Evolutionary conservation across 2,888 invertebrate species (phyloP), one percentile per base, ranked within the genome.

Genomic region (Mythimna loreyi): DNA sequence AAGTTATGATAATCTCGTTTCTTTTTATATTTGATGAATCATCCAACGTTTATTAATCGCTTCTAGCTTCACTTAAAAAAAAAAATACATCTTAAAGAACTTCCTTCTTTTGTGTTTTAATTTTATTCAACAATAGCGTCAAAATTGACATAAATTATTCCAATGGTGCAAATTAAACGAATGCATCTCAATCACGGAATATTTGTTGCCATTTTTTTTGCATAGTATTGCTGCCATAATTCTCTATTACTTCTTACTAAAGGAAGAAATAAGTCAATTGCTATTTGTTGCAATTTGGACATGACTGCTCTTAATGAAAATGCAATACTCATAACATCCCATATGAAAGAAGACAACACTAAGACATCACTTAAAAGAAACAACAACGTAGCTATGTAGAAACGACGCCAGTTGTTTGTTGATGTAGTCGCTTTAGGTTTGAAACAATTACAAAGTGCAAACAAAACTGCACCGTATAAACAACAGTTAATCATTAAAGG

Each of bases 241-340:
- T 75, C 73, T 3, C 73, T 45, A 40, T 73, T 73, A 47, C 69
- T 47, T 19, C 69, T 61, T 0, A 73, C 69, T 19, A 61, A 47
- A 7, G 73, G 73, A 5, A 73, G 60, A 60, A 73, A 73, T 11
- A 73, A 0, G 2, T 4, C 21, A 23, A 73, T 73, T 8, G 60
- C 30, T 43, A 73, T 40, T 11, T 76, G 73, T 57, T 73, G 73
- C 45, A 73, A 40, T 28, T 73, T 73, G 11, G 73, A 76, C 73
- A 73, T 56, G 9, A 73, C 70, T 21, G 73, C 73, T 52, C 77
- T 30, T 57, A 73, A 0, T 13, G 45, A 1, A 36, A 73, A 73
- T 16, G 76, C 1, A 40, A 73, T 2, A 23, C 45, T 61, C 60
- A 73, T 69, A 0, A 2, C 2, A 23, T 73, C 56, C 73, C 73